A percentile compares a stretch with the other conserved stretches of the same genome.
These are phyloP conservation scores for Penaeus chinensis DNA, from an alignment of 1,140 invertebrate species.

Conservation along the genomic window DNA sequence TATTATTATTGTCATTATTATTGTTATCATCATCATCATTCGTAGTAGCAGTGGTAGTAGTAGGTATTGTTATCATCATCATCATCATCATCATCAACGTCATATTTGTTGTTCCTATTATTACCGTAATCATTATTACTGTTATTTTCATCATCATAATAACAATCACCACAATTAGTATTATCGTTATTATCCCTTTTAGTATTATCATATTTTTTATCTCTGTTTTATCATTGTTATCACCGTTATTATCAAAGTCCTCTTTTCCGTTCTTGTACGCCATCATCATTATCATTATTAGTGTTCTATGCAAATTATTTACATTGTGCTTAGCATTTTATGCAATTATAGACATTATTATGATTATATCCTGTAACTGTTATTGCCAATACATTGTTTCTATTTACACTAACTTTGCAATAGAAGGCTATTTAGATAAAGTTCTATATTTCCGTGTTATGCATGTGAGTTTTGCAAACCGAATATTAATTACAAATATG, in stretches of 20 bases:
- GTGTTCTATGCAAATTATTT: not conserved
- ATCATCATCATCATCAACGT: constrained; percentile 20
- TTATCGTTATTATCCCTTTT: not conserved
- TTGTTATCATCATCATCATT: too few species aligned
- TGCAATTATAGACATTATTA: not conserved
- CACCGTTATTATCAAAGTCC: not conserved
- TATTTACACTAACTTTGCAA: too few species aligned
- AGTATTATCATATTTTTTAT: not conserved
- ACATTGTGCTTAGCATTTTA: not conserved
- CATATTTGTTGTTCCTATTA: not conserved
- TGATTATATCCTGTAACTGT: not conserved
- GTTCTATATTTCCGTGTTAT: too few species aligned
- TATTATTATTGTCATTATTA: too few species aligned
- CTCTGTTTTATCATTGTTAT: not conserved
- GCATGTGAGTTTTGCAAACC: too few species aligned
- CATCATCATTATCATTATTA: not conserved
- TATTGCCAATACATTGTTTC: not conserved
- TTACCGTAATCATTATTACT: too few species aligned
- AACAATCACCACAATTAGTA: not conserved
- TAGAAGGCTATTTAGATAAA: too few species aligned
- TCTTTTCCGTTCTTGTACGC: not conserved
- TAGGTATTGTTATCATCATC: too few species aligned
- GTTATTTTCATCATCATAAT: not conserved
- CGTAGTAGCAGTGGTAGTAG: too few species aligned
- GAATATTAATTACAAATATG: too few species aligned